Evolutionary conservation across 2,113 vertebrate genomes (phyloP).

Genomic region (Crotalus viridis): DNA sequence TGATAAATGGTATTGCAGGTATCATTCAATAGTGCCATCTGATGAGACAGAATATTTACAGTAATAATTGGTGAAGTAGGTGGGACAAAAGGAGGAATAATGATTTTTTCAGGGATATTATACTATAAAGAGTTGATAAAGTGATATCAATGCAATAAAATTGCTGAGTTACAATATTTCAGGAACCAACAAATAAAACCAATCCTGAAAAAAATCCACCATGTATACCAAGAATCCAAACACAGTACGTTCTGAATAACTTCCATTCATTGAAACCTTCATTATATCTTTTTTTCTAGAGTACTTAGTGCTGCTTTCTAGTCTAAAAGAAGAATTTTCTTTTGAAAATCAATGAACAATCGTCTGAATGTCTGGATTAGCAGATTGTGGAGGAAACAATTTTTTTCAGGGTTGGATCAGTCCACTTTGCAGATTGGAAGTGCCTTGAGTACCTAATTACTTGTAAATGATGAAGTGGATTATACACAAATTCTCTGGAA

Average conservation of each 20-base stretch:
- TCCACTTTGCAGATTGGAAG: neutral
- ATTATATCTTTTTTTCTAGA: neutral
- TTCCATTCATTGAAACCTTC: neutral
- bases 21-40: neutral
- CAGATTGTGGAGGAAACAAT: neutral
- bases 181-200: neutral
- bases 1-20: neutral
- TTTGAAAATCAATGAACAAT: neutral
- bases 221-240: neutral
- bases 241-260: neutral
- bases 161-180: neutral
- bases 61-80: neutral
- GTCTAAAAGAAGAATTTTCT: neutral
- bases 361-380: neutral
- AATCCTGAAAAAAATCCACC: neutral
- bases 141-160: neutral
- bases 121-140: neutral
- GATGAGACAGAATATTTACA: neutral
- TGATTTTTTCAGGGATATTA: neutral
- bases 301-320: neutral
- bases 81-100: neutral
- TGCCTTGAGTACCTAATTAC: neutral
- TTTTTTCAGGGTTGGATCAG: neutral
- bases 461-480: neutral
- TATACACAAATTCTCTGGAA: neutral